A percentile compares a stretch with the other conserved stretches of the same genome.
phyloP scores from a whole-genome alignment of 64 coral and sea anemone species.

The Catalaphyllia jardinei region DNA sequence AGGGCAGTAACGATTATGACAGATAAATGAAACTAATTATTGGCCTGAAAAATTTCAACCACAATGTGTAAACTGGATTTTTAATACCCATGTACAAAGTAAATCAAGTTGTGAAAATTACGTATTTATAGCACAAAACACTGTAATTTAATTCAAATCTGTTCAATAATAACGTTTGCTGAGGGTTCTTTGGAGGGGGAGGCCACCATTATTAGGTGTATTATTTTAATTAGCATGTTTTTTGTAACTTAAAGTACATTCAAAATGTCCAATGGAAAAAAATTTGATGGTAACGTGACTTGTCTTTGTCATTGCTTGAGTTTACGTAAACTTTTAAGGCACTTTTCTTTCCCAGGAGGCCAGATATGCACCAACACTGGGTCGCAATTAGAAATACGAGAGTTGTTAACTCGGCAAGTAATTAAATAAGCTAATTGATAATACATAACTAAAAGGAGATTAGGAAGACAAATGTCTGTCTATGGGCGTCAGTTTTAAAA shows the following conservation, averaged over 20 bases:
- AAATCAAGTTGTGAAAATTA: background rate
- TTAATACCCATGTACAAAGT: conserved; percentile 25
- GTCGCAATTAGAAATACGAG: too few relatives aligned
- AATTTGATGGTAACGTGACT: background rate
- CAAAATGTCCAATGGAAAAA: background rate
- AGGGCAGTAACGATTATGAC: too few relatives aligned
- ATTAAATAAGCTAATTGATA: too few relatives aligned
- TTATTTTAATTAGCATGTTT: background rate
- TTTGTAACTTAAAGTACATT: background rate
- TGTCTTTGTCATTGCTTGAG: too few relatives aligned
- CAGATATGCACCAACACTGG: too few relatives aligned
- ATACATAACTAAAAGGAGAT: too few relatives aligned
- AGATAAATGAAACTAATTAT: background rate
- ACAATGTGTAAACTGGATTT: background rate
- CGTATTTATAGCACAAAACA: conserved; percentile 15
- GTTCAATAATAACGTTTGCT: background rate
- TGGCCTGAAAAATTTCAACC: background rate
- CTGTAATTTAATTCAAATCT: conserved; percentile 15
- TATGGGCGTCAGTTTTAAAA: too few relatives aligned
- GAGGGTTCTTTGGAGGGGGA: background rate
- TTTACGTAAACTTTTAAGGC: too few relatives aligned
- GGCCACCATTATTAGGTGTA: background rate
- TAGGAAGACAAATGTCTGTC: too few relatives aligned
- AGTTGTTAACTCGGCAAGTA: too few relatives aligned
- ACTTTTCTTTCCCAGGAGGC: too few relatives aligned